Percentiles rank a stretch among this genome's conserved stretches.
Conservation (phyloP, 2,888 invertebrate species). For the Sclerodermus sp. region DNA sequence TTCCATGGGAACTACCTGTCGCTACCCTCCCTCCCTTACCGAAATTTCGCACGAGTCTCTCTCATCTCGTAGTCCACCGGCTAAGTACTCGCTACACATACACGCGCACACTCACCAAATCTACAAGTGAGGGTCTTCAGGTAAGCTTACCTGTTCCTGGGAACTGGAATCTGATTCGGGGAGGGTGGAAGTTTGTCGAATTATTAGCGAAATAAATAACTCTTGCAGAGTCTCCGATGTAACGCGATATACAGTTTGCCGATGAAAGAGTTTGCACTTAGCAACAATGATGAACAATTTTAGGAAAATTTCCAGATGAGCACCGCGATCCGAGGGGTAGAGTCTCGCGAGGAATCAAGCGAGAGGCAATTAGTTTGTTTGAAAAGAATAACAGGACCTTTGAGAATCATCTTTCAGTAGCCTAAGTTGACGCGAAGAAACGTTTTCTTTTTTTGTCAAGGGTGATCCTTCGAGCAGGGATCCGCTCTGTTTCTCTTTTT, state of each 20-base stretch:
- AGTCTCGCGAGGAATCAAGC: too few relatives aligned
- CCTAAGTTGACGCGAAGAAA: not conserved
- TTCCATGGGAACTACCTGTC: constrained; percentile 53
- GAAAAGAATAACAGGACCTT: too few relatives aligned
- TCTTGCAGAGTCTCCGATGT: too few relatives aligned
- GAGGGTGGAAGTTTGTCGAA: constrained; percentile 16
- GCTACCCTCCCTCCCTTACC: constrained; percentile 32
- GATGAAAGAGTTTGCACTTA: too few relatives aligned
- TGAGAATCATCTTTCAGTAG: too few relatives aligned
- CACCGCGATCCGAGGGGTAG: too few relatives aligned
- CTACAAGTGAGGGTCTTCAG: constrained; percentile 4
- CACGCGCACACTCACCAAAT: not conserved
- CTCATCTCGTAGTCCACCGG: constrained; percentile 7
- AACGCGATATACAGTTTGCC: too few relatives aligned
- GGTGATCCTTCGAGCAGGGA: not conserved
- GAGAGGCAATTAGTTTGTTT: too few relatives aligned
- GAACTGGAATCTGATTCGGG: constrained; percentile 26
- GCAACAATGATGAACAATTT: too few relatives aligned
- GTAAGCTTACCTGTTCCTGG: constrained; percentile 39
- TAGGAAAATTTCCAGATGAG: too few relatives aligned
- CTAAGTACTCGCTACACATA: not conserved
- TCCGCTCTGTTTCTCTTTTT: not conserved
- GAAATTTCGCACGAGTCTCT: constrained; percentile 43
- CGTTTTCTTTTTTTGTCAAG: not conserved
- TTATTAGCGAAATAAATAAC: too few relatives aligned